These are phyloP conservation scores for Aphelinus certus DNA, from an alignment of 1,140 invertebrate species.

Conservation along the genomic window DNA sequence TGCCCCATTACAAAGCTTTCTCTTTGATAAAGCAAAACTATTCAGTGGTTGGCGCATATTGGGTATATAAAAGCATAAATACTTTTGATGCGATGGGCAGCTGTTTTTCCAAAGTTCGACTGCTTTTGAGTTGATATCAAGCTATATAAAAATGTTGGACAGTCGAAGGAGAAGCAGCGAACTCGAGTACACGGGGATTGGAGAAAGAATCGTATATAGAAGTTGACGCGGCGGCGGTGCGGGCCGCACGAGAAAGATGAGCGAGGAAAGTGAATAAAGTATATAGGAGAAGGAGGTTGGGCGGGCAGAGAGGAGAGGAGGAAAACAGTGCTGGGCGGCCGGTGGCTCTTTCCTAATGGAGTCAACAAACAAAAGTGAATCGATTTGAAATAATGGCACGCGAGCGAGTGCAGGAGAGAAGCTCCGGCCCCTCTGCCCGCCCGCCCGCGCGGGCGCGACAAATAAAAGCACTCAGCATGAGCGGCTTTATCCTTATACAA, in stretches of 20 bases:
- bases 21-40: too few species aligned
- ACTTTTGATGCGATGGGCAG: too few species aligned
- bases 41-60: too few species aligned
- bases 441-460: constrained; percentile 48
- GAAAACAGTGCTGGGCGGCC: constrained; percentile 39
- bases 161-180: too few species aligned
- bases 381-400: constrained; percentile 62
- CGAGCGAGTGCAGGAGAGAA: constrained; percentile 42
- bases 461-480: constrained; percentile 63
- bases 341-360: constrained; percentile 55
- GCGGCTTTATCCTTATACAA: constrained; percentile 63
- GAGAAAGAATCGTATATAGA: too few species aligned
- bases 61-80: too few species aligned
- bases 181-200: too few species aligned
- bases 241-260: background rate
- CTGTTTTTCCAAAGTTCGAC: too few species aligned
- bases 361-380: constrained; percentile 64
- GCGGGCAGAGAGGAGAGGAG: constrained; percentile 13
- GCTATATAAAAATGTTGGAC: too few species aligned
- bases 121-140: too few species aligned
- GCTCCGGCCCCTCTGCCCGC: background rate
- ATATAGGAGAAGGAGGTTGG: background rate
- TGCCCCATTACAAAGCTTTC: too few species aligned
- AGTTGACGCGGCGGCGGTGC: too few species aligned
- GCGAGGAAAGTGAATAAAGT: background rate